Evolutionary conservation across 2,888 invertebrate species (phyloP), one percentile per base, ranked within the genome.

Genomic region (Clistopyga incitator): DNA sequence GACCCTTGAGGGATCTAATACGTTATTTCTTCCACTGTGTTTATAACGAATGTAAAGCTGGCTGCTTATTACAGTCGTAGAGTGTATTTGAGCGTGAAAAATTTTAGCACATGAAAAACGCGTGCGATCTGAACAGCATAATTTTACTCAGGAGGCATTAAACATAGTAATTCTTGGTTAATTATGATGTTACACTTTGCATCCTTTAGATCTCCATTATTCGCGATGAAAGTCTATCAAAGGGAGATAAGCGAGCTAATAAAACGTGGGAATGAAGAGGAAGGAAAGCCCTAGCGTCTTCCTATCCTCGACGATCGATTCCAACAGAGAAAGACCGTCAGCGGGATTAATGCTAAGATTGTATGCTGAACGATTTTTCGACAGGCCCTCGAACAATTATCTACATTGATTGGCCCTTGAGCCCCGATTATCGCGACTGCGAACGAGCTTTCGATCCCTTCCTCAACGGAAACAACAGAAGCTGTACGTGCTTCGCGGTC

Each of bases 341-440:
- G 65, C 52, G 67, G 87, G 90, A 91, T 91, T 90, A 90, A 87
- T 87, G 84, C 85, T 84, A 84, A 87, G 87, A 89, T 88, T 91
- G 90, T 91, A 90, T 91, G 88, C 87, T 67, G 81, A 90, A 68
- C 86, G 88, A 91, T 90, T 91, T 90, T 91, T 90, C 87, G 84
- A 86, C 85, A 72, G 82, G 64, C 72, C 85, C 78, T 86, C 82
- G 84, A 86, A 74, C 90, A 90, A 90, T 91, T 89, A 90, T 86
- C 86, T 82, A 78, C 79, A 79, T 82, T 86, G 89, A 88, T 89
- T 89, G 87, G 86, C 79, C 81, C 84, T 88, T 87, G 86, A 89
- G 86, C 88, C 84, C 82, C 68, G 88, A 88, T 89, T 88, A 85
- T 87, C 88, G 80, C 84, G 71, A 80, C 77, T 86, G 78, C 78